Conservation (phyloP, 2,797 vertebrate species). For the Bovichtus variegatus region DNA sequence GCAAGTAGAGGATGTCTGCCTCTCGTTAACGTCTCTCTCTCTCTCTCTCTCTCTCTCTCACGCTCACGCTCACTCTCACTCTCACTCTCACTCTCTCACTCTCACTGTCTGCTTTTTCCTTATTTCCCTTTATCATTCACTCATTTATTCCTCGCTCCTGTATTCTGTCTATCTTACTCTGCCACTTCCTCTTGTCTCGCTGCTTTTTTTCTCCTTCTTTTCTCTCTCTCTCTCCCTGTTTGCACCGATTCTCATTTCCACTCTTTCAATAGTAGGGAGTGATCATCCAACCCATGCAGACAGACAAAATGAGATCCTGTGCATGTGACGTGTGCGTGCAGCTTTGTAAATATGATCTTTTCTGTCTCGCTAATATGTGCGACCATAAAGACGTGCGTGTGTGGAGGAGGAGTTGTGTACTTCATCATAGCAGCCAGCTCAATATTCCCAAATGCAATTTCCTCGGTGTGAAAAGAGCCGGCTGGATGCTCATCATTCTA, state of each 20-base stretch:
- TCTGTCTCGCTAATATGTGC: conserved; percentile 53
- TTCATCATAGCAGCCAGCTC: conserved; percentile 74
- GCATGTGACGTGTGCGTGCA: conserved; percentile 5
- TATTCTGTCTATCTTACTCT: conserved; percentile 33
- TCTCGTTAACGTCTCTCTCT: neutral
- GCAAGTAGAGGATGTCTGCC: conserved; percentile 8
- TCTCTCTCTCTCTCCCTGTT: conserved; percentile 24
- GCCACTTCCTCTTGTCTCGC: conserved; percentile 33
- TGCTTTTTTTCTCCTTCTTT: neutral
- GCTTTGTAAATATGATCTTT: conserved; percentile 61
- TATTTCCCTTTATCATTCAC: conserved; percentile 15
- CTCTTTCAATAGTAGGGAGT: conserved; percentile 57
- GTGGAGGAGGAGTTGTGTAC: conserved; percentile 53
- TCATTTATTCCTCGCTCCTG: conserved; percentile 22
- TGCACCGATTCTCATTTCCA: conserved; percentile 72
- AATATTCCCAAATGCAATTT: conserved; percentile 83
- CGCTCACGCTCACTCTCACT: too few relatives aligned
- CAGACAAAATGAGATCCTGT: conserved; percentile 66
- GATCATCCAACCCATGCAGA: conserved; percentile 57
- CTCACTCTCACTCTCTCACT: neutral
- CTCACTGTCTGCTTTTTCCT: conserved; percentile 6
- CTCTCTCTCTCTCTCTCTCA: too few relatives aligned
- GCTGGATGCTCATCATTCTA: conserved; percentile 74
- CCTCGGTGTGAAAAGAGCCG: conserved; percentile 71
- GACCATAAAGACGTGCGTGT: conserved; percentile 19